These are phyloP conservation scores for Eumeta japonica DNA, from an alignment of 1,140 invertebrate genomes.

Conservation along the genomic window DNA sequence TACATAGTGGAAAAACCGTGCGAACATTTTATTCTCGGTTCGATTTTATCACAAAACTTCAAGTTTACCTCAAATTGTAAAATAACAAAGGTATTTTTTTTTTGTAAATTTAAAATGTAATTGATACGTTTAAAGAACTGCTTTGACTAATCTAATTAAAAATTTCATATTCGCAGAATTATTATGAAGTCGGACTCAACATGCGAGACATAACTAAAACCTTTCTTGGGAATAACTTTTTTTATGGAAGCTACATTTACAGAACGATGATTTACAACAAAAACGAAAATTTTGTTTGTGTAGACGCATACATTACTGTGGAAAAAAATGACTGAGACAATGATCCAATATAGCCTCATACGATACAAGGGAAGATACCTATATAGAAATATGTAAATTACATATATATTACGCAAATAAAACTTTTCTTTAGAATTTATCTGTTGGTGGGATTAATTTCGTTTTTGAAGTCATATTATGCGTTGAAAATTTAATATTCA, in stretches of 20 bases:
- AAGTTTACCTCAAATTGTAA: conserved; percentile 31
- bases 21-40: conserved; percentile 40
- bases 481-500: too few relatives aligned
- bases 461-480: too few relatives aligned
- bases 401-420: too few relatives aligned
- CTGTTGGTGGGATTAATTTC: too few relatives aligned
- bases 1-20: conserved; percentile 34
- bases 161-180: conserved; percentile 23
- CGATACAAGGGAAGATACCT: too few relatives aligned
- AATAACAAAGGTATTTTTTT: conserved; percentile 38
- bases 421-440: too few relatives aligned
- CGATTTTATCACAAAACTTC: conserved; percentile 27
- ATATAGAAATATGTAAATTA: too few relatives aligned
- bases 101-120: too few relatives aligned
- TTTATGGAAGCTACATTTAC: conserved; percentile 33
- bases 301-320: too few relatives aligned
- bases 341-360: too few relatives aligned
- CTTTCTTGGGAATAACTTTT: conserved; percentile 34
- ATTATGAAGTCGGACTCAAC: conserved; percentile 31
- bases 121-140: too few relatives aligned
- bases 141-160: conserved; percentile 2
- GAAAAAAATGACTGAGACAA: too few relatives aligned
- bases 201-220: conserved; percentile 24
- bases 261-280: conserved; percentile 29
- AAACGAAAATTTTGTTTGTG: conserved; percentile 32